Conservation (phyloP, 1,140 invertebrate species). For the Caenorhabditis brenneri region DNA sequence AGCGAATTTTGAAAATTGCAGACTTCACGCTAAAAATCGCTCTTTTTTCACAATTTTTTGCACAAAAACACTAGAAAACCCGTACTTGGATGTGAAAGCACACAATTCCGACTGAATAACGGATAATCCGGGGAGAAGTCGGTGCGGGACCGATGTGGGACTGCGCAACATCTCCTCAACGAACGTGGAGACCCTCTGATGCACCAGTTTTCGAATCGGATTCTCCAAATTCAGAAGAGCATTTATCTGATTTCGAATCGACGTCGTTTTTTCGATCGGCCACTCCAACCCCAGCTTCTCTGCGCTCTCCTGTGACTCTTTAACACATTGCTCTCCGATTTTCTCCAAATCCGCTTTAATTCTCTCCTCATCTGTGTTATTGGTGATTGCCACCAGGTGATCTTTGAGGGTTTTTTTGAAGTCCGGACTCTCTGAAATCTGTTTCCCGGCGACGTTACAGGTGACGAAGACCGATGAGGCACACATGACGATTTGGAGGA, state of each 20-base stretch:
- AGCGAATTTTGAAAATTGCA: no score
- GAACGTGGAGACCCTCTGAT: conserved; percentile 14
- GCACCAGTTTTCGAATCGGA: conserved; percentile 26
- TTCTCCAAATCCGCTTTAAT: not conserved
- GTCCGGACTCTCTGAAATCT: conserved; percentile 38
- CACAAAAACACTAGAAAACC: not conserved
- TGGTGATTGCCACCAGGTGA: conserved; percentile 30
- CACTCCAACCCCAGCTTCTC: not conserved
- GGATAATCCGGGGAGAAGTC: conserved; percentile 40
- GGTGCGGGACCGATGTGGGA: conserved; percentile 17
- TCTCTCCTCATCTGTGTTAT: conserved; percentile 34
- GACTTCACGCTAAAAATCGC: no score
- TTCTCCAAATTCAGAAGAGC: not conserved
- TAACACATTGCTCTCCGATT: conserved; percentile 14
- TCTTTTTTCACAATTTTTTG: no score
- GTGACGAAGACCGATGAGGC: conserved; percentile 42
- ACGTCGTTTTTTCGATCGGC: not conserved
- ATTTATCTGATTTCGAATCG: conserved; percentile 27
- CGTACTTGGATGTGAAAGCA: conserved; percentile 45
- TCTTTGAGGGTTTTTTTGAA: conserved; percentile 46
- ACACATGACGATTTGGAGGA: conserved; percentile 23
- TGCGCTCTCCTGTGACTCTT: not conserved
- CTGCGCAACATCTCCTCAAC: conserved; percentile 38
- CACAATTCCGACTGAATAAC: conserved; percentile 43
- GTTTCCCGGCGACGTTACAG: conserved; percentile 41